Evolutionary conservation across 2,113 vertebrate genomes (phyloP).

Genomic region (Ictalurus furcatus): DNA sequence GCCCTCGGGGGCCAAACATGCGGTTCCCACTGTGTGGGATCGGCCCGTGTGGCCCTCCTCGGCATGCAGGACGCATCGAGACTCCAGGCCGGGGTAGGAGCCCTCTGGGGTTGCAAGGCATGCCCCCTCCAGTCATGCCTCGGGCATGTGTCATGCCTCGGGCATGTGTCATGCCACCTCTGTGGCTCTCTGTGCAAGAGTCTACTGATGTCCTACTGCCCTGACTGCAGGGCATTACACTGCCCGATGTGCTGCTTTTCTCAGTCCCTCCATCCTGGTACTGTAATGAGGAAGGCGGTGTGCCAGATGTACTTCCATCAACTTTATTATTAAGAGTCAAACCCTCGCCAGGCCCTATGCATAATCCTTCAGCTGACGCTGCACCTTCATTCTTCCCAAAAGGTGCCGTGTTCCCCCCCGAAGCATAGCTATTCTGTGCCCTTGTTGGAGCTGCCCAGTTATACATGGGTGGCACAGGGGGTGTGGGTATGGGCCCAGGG

Average conservation of each 20-base stretch:
- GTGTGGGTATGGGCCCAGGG: constrained; percentile 62
- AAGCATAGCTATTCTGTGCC: constrained; percentile 56
- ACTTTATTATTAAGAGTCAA: constrained; percentile 6
- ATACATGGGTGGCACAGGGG: constrained; percentile 31
- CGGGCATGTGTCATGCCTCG: neutral
- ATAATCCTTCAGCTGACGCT: constrained; percentile 4
- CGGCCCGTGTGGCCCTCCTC: constrained; percentile 20
- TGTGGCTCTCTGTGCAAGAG: constrained; percentile 59
- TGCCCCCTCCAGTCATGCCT: neutral
- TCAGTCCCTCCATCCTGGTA: constrained; percentile 48
- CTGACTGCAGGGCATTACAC: constrained; percentile 59
- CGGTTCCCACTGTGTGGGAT: constrained; percentile 7
- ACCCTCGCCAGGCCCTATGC: neutral
- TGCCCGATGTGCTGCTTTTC: constrained; percentile 47
- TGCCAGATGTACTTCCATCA: neutral
- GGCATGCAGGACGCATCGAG: neutral
- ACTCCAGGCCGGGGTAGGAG: constrained; percentile 44
- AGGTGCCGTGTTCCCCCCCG: constrained; percentile 48
- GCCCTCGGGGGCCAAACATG: constrained; percentile 61
- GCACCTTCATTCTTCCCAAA: constrained; percentile 41
- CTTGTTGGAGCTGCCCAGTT: constrained; percentile 46
- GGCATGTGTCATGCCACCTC: constrained; percentile 37
- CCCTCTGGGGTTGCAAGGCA: constrained; percentile 45
- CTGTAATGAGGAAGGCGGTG: neutral
- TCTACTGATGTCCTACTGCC: constrained; percentile 68